Base-by-base conservation (phyloP, 1,140 invertebrate species). In the Chymomyza costata region DNA sequence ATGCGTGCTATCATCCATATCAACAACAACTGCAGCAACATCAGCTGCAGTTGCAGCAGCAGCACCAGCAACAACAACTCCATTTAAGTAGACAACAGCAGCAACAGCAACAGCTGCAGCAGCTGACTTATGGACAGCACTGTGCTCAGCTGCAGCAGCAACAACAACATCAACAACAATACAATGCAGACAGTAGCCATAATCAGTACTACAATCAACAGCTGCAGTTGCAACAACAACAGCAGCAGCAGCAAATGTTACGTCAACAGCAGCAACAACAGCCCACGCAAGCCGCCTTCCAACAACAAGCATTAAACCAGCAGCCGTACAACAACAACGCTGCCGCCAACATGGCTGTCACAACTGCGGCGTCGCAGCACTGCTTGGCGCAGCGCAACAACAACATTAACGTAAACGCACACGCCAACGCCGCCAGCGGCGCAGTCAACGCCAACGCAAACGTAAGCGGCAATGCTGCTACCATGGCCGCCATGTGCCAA, bases 401-500 rank as follows among this genome's bases (percentile, higher is more conserved):
- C 46, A 62, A 47, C 57, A 38, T 17, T 21, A 60, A 59, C 48
- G 39, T 46, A 25, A 56, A 46, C 54, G 40, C 53, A 52, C 53
- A 61, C 65, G 60, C 34, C 51, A 56, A 49, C 44, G 41, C 11
- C 28, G 10, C 5, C 25, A 51, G 31, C 40, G 16, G 25, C 30
- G n/a, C 31, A 34, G 38, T 19, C 55, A 56, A 63, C 62, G 51
- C 45, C 21, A 68, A 55, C 40, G 65, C n/a, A n/a, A n/a, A n/a
- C n/a, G n/a, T n/a, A n/a, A n/a, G n/a, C 65, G 5, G 45, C 51
- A 31, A n/a, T n/a, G 60, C 63, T 18, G 63, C 67, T 13, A 58
- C 66, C 55, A 71, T 78, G 71, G 71, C 71, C 40, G 71, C 65
- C 65, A 65, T 76, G 71, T 70, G 71, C 53, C 70, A 76, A 76